Conservation (phyloP, 1,140 invertebrate genomes). For the Lerema accius region DNA sequence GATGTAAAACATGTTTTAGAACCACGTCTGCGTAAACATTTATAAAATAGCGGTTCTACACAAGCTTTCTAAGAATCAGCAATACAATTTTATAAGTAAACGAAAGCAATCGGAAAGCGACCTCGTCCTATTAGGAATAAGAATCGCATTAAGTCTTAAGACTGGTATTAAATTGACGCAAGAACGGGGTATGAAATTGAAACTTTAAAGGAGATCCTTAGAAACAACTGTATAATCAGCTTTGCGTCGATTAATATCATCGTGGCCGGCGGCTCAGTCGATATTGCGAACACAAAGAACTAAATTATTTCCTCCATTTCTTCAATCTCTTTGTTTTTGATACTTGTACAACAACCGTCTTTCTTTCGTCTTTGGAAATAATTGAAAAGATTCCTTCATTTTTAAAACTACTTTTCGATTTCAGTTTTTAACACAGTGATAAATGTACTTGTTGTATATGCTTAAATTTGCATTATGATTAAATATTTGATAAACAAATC, state of each 20-base stretch:
- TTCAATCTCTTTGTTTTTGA: conserved; percentile 69
- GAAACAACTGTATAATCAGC: conserved; percentile 77
- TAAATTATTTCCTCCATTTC: conserved; percentile 77
- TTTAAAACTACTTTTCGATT: too few relatives aligned
- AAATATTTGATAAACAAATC: too few relatives aligned
- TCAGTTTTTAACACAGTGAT: not conserved
- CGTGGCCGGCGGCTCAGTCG: conserved; percentile 57
- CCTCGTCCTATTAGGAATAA: conserved; percentile 22
- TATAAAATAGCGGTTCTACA: too few relatives aligned
- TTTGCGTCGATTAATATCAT: conserved; percentile 78
- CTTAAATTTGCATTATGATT: too few relatives aligned
- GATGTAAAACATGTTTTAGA: too few relatives aligned
- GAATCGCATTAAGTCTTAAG: conserved; percentile 34
- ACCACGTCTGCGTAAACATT: too few relatives aligned
- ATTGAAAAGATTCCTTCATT: conserved; percentile 22
- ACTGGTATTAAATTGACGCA: conserved; percentile 12
- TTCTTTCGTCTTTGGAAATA: conserved; percentile 36
- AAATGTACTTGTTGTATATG: too few relatives aligned
- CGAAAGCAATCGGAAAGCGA: conserved; percentile 4
- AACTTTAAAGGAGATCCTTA: conserved; percentile 61
- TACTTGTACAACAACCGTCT: conserved; percentile 45
- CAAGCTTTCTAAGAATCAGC: too few relatives aligned
- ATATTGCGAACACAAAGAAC: conserved; percentile 74
- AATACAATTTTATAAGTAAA: not conserved
- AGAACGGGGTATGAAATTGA: conserved; percentile 52